Evolutionary conservation across 1,140 invertebrate species (phyloP).

Genomic region (Stegodyphus mimosarum): DNA sequence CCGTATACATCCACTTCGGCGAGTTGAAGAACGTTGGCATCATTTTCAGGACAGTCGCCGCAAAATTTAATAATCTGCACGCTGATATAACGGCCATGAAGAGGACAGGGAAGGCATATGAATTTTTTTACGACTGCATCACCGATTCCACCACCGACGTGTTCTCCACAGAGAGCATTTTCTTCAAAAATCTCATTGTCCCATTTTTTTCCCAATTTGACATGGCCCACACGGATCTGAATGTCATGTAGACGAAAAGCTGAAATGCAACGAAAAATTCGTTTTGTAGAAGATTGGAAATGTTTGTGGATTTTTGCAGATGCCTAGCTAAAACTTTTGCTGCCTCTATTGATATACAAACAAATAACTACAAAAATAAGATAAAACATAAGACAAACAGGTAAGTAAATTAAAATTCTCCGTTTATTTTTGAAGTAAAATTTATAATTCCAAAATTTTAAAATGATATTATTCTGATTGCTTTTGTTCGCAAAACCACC

Average conservation of each 20-base stretch:
- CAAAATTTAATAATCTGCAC: conserved; percentile 62
- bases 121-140: conserved; percentile 53
- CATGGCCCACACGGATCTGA: conserved; percentile 61
- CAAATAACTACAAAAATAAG: background rate
- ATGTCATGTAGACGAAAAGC: conserved; percentile 63
- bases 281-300: background rate
- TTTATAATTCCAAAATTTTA: no score
- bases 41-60: conserved; percentile 58
- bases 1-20: conserved; percentile 63
- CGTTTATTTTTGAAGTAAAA: no score
- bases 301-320: background rate
- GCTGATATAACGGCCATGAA: conserved; percentile 60
- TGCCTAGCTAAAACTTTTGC: background rate
- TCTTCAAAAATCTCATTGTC: conserved; percentile 59
- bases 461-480: no score
- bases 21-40: conserved; percentile 61
- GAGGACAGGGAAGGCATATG: conserved; percentile 61
- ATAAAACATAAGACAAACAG: background rate
- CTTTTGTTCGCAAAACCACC: no score
- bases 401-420: background rate
- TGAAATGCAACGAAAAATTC: conserved; percentile 21
- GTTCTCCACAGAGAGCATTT: conserved; percentile 58
- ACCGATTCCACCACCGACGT: conserved; percentile 57
- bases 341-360: no score
- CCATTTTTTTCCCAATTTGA: conserved; percentile 52